phyloP scores from a whole-genome alignment of 2,888 invertebrate genomes.

The Nomada lathburiana region DNA sequence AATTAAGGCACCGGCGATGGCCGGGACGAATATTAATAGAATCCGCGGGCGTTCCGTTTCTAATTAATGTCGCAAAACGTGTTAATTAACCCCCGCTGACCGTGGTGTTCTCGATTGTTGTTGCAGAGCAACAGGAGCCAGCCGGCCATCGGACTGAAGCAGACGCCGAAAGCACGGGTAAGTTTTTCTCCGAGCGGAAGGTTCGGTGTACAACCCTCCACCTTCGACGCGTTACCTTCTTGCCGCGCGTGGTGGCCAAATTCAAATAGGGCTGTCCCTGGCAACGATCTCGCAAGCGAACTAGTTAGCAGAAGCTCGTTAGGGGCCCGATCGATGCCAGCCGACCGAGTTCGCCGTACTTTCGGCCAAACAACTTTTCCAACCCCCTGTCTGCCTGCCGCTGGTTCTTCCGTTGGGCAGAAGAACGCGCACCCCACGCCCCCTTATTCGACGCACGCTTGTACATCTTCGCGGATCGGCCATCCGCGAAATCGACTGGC shows the following conservation, averaged over 20 bases:
- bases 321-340: slow-evolving; percentile 53
- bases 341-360: slow-evolving; percentile 53
- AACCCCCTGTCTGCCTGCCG: not conserved
- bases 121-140: slow-evolving; percentile 89
- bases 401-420: slow-evolving; percentile 34
- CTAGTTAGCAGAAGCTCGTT: slow-evolving; percentile 56
- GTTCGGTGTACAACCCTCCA: not conserved
- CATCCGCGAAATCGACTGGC: slow-evolving; percentile 48
- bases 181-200: slow-evolving; percentile 80
- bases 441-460: slow-evolving; percentile 21
- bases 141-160: slow-evolving; percentile 89
- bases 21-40: slow-evolving; percentile 14
- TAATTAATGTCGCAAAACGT: slow-evolving; percentile 29
- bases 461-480: slow-evolving; percentile 31
- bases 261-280: slow-evolving; percentile 49
- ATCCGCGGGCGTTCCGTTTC: not conserved
- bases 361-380: slow-evolving; percentile 54
- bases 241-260: slow-evolving; percentile 32
- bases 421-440: slow-evolving; percentile 17
- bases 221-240: slow-evolving; percentile 14
- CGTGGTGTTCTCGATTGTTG: slow-evolving; percentile 55
- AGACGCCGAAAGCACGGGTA: slow-evolving; percentile 89
- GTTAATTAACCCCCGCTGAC: slow-evolving; percentile 30
- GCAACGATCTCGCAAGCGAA: slow-evolving; percentile 47
- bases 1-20: slow-evolving; percentile 5